Base-by-base conservation (phyloP, 2,797 vertebrate genomes). In the Adelosebastes latens region DNA sequence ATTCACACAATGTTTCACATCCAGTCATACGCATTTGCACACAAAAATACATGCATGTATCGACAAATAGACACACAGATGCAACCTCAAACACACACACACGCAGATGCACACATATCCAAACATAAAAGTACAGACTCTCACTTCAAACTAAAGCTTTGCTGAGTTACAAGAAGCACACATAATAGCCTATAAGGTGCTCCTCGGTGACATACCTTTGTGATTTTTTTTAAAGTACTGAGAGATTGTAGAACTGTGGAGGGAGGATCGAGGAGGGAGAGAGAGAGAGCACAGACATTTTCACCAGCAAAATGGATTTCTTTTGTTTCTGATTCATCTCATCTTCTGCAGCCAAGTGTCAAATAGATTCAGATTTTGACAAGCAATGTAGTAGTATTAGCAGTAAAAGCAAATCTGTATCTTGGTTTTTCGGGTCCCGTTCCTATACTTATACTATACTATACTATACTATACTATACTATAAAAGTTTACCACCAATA, bases 161-260 rank as follows among this genome's bases (percentile, higher is more conserved):
- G 73, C 78, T 58, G 64, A 74, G 70, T 87, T 82, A 82, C 53
- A 81, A 76, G 72, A 80, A 82, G 59, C 63, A 83, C 42, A 85
- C 75, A 88, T 81, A 76, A 80, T 86, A 90, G 89, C 83, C 79
- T 86, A 46, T 65, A 75, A 77, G 76, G 13, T 83, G 61, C 62
- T 83, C 78, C 80, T 89, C 75, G 2, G 74, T 74, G 80, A 83
- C 80, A 85, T 55, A 42, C 59, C 39, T 61, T 52, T 61, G 39
- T 76, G 63, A 8, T 66, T 75, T 63, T 76, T 77, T 71, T 42
- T 49, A 52, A 65, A 16, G 68, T 29, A 24, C 31, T 52, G 65
- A 55, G 66, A 62, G 70, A 68, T 64, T 64, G 25, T 39, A 42
- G 72, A 55, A 59, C 77, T 56, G 42, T 39, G 31, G 36, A 62